phyloP scores from a whole-genome alignment of 1,140 invertebrate genomes.

The Atta cephalotes region DNA sequence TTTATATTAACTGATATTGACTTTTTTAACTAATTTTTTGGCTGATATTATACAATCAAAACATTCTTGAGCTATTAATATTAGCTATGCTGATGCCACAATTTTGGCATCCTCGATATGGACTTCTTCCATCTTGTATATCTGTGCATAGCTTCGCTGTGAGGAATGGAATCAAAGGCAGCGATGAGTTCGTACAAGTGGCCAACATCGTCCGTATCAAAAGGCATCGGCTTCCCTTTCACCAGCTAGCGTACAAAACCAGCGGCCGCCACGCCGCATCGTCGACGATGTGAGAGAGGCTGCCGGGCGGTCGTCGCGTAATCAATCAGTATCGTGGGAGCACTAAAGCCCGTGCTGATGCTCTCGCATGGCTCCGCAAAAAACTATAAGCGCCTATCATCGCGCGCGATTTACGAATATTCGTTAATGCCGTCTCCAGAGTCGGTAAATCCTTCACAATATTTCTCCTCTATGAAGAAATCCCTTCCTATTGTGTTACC shows the following conservation, averaged over 20 bases:
- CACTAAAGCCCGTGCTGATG: slow-evolving; percentile 72
- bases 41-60: too few relatives aligned
- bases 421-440: slow-evolving; percentile 20
- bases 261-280: slow-evolving; percentile 58
- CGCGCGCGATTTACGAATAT: slow-evolving; percentile 53
- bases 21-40: too few relatives aligned
- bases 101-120: slow-evolving; percentile 11
- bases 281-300: slow-evolving; percentile 66
- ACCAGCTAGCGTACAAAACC: slow-evolving; percentile 68
- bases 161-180: slow-evolving; percentile 45
- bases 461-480: slow-evolving; percentile 23
- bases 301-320: slow-evolving; percentile 75
- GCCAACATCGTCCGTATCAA: slow-evolving; percentile 74
- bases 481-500: not conserved
- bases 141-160: slow-evolving; percentile 15
- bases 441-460: slow-evolving; percentile 6
- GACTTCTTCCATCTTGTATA: not conserved
- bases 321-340: slow-evolving; percentile 82
- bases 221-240: slow-evolving; percentile 79
- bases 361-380: slow-evolving; percentile 35
- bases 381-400: slow-evolving; percentile 67
- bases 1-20: too few relatives aligned
- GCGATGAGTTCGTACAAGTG: slow-evolving; percentile 65
- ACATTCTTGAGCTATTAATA: not conserved
- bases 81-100: not conserved